Percentiles rank a stretch among this genome's conserved stretches.
Evolutionary conservation across 2,888 invertebrate species (phyloP).

Genomic region (Tiphia femorata): DNA sequence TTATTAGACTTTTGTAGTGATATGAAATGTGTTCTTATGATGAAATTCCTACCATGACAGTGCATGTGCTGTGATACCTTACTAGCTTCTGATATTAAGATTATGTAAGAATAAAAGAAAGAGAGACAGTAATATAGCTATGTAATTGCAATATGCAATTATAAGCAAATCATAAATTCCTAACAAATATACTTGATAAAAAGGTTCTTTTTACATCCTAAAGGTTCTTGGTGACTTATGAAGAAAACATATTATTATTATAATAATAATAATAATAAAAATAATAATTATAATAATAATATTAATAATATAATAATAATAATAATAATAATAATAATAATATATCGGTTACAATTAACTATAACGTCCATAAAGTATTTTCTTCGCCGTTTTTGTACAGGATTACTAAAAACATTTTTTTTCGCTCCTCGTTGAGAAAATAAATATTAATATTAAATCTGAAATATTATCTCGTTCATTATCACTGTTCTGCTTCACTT

Average conservation of each 20-base stretch:
- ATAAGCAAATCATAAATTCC: constrained; percentile 56
- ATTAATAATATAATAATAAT: constrained; percentile 38
- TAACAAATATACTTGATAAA: constrained; percentile 62
- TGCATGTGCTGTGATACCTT: constrained; percentile 43
- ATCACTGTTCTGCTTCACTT: constrained; percentile 52
- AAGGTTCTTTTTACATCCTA: constrained; percentile 53
- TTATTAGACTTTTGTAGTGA: constrained; percentile 42
- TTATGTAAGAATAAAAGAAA: constrained; percentile 54
- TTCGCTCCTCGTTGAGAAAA: constrained; percentile 63
- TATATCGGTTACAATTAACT: constrained; percentile 64
- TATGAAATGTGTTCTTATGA: constrained; percentile 43
- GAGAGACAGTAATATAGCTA: constrained; percentile 60
- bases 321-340: constrained; percentile 52
- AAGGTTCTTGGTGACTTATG: constrained; percentile 50
- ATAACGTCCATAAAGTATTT: constrained; percentile 65
- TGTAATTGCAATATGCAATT: constrained; percentile 60
- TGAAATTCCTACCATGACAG: constrained; percentile 28
- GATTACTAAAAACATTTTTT: constrained; percentile 64
- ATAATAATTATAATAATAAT: constrained; percentile 36
- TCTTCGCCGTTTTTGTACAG: constrained; percentile 61
- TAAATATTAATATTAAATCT: constrained; percentile 68
- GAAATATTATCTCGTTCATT: constrained; percentile 61
- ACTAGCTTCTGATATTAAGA: constrained; percentile 32
- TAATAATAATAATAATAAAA: constrained; percentile 34
- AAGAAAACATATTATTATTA: constrained; percentile 46